These are phyloP conservation scores for Agrilus mali DNA, from an alignment of 2,888 invertebrate genomes.

Conservation along the genomic window DNA sequence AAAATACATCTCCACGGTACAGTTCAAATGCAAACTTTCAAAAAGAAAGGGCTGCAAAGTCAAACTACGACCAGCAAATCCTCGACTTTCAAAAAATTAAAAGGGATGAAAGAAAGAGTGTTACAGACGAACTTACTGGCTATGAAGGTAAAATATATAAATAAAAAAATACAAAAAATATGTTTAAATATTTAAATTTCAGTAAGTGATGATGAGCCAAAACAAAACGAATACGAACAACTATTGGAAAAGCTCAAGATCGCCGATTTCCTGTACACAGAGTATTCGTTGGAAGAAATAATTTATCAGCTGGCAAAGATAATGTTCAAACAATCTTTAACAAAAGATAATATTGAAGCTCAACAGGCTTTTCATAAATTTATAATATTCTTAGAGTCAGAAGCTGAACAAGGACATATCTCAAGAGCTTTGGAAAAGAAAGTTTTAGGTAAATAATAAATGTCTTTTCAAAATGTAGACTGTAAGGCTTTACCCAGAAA, in stretches of 20 bases:
- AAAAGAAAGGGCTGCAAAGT: too few relatives aligned
- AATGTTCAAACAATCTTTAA: conserved; percentile 65
- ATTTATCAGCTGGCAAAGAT: conserved; percentile 72
- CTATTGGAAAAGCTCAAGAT: conserved; percentile 54
- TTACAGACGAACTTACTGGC: too few relatives aligned
- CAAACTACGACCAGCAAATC: too few relatives aligned
- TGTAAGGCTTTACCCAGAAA: neutral
- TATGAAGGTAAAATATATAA: too few relatives aligned
- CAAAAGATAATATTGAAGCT: conserved; percentile 54
- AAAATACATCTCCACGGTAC: too few relatives aligned
- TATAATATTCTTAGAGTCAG: conserved; percentile 59
- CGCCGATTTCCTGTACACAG: conserved; percentile 59
- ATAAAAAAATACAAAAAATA: too few relatives aligned
- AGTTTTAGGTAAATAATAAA: conserved; percentile 60
- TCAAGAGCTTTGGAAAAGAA: conserved; percentile 63
- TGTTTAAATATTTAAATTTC: too few relatives aligned
- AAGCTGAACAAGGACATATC: conserved; percentile 61
- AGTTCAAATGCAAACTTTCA: too few relatives aligned
- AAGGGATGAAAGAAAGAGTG: too few relatives aligned
- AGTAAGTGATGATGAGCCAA: too few relatives aligned
- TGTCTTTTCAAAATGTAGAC: too few relatives aligned
- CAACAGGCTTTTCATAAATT: conserved; percentile 62
- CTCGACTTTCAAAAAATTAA: too few relatives aligned
- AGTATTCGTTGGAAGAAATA: conserved; percentile 65
- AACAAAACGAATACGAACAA: conserved; percentile 36